phyloP scores from a whole-genome alignment of 2,113 vertebrate species.

The Xenopus borealis region DNA sequence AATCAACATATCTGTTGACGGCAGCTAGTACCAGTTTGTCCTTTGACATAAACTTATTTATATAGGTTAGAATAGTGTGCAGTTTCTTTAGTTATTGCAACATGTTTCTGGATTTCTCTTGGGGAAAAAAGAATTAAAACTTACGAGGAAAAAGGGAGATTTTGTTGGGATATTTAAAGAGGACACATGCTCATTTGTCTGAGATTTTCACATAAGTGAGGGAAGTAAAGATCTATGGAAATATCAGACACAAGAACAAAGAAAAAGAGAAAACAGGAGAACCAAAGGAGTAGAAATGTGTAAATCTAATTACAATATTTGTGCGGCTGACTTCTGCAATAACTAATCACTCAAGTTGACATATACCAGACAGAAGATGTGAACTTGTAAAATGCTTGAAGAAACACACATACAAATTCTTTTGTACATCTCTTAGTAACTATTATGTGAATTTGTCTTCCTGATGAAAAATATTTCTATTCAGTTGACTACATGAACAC shows the following conservation, averaged over 20 bases:
- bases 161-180: background rate
- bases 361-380: background rate
- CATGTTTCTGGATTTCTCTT: background rate
- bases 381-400: background rate
- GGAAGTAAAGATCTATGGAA: background rate
- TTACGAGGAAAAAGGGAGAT: too few species aligned
- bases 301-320: background rate
- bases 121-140: conserved; percentile 6
- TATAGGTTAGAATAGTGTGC: too few species aligned
- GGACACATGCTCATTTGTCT: background rate
- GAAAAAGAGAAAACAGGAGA: background rate
- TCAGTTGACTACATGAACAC: too few species aligned
- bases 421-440: too few species aligned
- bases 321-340: background rate
- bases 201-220: background rate
- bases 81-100: too few species aligned
- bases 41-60: background rate
- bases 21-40: conserved; percentile 17
- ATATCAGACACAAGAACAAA: background rate
- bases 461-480: too few species aligned
- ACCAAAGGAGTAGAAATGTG: background rate
- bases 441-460: too few species aligned
- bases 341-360: background rate
- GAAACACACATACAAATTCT: too few species aligned
- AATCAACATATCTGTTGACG: conserved; percentile 30